phyloP scores from a whole-genome alignment of 1,140 invertebrate species.

The Varroa destructor region DNA sequence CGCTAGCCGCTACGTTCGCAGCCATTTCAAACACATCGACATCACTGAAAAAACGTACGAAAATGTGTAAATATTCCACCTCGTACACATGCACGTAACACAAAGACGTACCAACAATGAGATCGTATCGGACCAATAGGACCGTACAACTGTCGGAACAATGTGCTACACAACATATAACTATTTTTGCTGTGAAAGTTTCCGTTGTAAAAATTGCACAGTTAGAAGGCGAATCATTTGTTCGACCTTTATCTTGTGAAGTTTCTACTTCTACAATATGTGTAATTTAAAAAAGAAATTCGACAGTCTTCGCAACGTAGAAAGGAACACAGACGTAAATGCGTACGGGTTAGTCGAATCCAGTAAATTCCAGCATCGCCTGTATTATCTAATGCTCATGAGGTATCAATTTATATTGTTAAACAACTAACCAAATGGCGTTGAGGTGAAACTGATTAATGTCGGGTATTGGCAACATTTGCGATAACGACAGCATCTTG shows the following conservation, averaged over 20 bases:
- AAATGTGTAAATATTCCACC: not conserved
- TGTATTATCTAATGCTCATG: too few relatives aligned
- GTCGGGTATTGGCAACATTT: constrained; percentile 7
- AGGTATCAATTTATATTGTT: not conserved
- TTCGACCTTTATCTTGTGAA: too few relatives aligned
- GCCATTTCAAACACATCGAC: constrained; percentile 22
- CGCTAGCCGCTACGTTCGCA: not conserved
- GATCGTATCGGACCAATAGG: not conserved
- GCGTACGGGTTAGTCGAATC: too few relatives aligned
- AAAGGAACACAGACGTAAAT: too few relatives aligned
- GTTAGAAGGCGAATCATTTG: not conserved
- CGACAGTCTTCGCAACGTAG: too few relatives aligned
- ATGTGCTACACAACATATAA: not conserved
- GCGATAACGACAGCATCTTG: not conserved
- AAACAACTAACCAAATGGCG: constrained; percentile 10
- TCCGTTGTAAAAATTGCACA: not conserved
- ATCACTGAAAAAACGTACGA: not conserved
- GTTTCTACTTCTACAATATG: too few relatives aligned
- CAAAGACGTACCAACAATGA: not conserved
- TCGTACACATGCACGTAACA: too few relatives aligned
- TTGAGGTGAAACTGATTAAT: constrained; percentile 9
- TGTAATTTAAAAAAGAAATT: too few relatives aligned
- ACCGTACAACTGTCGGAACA: not conserved
- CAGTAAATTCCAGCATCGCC: too few relatives aligned
- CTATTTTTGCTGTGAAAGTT: not conserved